Evolutionary conservation across 2,888 invertebrate species (phyloP), one percentile per base, ranked within the genome.

Genomic region (Ectemnius lituratus): DNA sequence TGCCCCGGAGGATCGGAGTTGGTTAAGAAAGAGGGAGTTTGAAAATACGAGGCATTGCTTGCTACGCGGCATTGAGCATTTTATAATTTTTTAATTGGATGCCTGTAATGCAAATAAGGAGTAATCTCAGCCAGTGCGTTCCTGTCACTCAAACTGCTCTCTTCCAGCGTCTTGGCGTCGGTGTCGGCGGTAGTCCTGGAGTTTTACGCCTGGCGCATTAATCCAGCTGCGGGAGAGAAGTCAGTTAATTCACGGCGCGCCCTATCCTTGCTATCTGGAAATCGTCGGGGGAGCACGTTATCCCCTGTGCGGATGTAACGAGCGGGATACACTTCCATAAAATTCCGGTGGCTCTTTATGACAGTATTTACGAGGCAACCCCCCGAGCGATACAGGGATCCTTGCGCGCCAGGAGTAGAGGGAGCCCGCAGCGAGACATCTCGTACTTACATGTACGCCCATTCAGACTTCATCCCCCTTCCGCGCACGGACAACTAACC

Each of bases 301-400:
- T 14, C 62, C 23, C 62, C 61, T 45, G 66, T 4, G 27, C 46
- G 52, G 27, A 20, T 62, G 58, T 70, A 70, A 76, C 62, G 67
- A 67, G 66, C 62, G 37, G 37, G 37, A 37, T 37, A 63, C 28
- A 49, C 58, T 70, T 72, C 67, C 69, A 70, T 72, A 70, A 79
- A 77, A 79, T 77, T 74, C 64, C 73, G 59, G 23, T 28, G 28
- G 16, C 52, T 70, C 58, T 79, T 79, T 79, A 79, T 68, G 67
- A 58, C 71, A 58, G 69, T 59, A 58, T 76, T 73, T 79, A 76
- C 68, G 47, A 18, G 56, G 47, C 58, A 59, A 52, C 69, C 62
- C 72, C 67, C 58, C 66, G 56, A 65, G 73, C 63, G 56, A 75
- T 69, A 37, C 47, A 20, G 58, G 62, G 65, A 76, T 64, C 67